A percentile compares a stretch with the other conserved stretches of the same genome.
These are phyloP conservation scores for Chloroclysta siterata DNA, from an alignment of 2,888 invertebrate species.

Conservation along the genomic window DNA sequence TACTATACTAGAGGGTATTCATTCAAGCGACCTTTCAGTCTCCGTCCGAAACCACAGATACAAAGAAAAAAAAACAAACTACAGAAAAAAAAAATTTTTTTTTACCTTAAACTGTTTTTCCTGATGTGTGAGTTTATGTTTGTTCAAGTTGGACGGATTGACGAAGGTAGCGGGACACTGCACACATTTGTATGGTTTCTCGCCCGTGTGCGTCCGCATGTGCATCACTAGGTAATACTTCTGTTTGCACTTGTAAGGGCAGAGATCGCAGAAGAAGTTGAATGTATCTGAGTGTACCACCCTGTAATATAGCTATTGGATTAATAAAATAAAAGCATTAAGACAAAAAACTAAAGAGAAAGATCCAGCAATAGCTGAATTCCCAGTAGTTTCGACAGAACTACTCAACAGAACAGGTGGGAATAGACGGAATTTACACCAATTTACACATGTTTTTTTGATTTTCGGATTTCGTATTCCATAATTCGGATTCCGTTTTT, in stretches of 20 bases:
- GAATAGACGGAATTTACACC: too few relatives aligned
- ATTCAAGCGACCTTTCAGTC: too few relatives aligned
- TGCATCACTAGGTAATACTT: constrained; percentile 83
- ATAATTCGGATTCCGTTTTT: too few relatives aligned
- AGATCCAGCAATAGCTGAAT: background rate
- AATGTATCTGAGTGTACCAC: constrained; percentile 78
- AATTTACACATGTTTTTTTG: too few relatives aligned
- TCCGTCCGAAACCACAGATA: background rate
- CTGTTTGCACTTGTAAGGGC: constrained; percentile 80
- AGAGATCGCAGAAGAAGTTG: constrained; percentile 81
- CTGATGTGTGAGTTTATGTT: constrained; percentile 86
- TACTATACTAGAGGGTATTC: too few relatives aligned
- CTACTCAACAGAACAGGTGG: too few relatives aligned
- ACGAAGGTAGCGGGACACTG: constrained; percentile 86
- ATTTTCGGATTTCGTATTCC: too few relatives aligned
- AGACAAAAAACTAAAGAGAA: background rate
- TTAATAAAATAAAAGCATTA: background rate
- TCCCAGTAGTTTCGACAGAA: too few relatives aligned
- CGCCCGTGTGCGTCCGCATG: constrained; percentile 83
- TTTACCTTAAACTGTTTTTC: constrained; percentile 79
- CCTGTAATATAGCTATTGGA: constrained; percentile 50
- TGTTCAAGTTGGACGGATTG: constrained; percentile 87
- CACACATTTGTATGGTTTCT: constrained; percentile 76
- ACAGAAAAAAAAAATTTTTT: too few relatives aligned
- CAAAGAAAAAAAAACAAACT: background rate